Evolutionary conservation across 2,888 invertebrate genomes (phyloP), one percentile per base, ranked within the genome.

Genomic region (Cepaea hortensis): DNA sequence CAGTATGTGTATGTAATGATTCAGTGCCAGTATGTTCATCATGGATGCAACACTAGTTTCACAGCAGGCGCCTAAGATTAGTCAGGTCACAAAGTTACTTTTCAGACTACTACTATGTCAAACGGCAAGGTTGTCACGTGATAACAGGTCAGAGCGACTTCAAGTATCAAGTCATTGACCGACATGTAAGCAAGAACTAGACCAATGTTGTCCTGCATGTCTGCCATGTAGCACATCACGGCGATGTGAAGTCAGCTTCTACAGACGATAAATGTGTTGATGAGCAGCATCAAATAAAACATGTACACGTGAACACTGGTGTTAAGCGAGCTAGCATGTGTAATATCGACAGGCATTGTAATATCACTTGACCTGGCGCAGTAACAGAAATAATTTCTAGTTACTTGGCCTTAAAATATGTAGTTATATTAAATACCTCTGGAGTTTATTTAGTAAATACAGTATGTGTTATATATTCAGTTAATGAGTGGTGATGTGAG

Each of bases 1-100:
- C 1, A 20, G 3, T 9, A 84, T 84, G n/a, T 76, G 55, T n/a
- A 84, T 76, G 46, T 84, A 84, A 3, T 76, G 75, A 48, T 76
- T 76, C 6, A 76, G 18, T 13, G 84, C 84, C 3, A 84, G 35
- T 7, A 84, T 62, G 15, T 84, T 75, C 20, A n/a, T 20, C 3
- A 35, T 11, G 18, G 84, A 84, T 15, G 76, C 11, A 20, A 23
- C 6, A 20, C 35, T 61, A 20, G 73, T 18, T 13, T 46, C 62
- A 46, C 3, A 75, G 7, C 20, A 3, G 18, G 4, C 15, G 18
- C 62, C 84, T 6, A 61, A 13, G 3, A 62, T 18, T 55, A 81
- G 46, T 6, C 18, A 20, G 23, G 6, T 5, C 20, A 77, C 6
- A 5, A 18, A 20, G 23, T 50, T n/a, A 5, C 11, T 80, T 61